Evolutionary conservation across 2,888 invertebrate species (phyloP), one percentile per base, ranked within the genome.

Genomic region (Phragmatobia fuliginosa): DNA sequence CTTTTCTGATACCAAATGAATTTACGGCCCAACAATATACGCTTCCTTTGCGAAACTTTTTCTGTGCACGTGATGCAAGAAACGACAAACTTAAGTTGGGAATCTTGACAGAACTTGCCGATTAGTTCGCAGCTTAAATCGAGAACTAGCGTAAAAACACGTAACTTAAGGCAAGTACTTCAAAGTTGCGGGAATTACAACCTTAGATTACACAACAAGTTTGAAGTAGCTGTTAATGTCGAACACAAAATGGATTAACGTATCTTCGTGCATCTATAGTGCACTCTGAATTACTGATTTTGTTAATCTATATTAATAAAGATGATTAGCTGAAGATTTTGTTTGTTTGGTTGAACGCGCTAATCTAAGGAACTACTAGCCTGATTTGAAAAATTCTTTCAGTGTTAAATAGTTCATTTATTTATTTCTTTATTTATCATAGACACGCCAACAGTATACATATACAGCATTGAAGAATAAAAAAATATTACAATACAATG

Each of bases 61-160:
- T 77, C 52, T 64, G 58, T 60, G 62, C 73, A 72, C 71, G 74
- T 73, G 72, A 70, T 74, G 75, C 72, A 74, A 64, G 61, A 67
- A 71, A 62, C 28, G 67, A 38, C 62, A 68, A 73, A 60, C 67
- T 66, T 56, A 86, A 86, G 83, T 86, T 83, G 49, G 62, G 67
- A 75, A 76, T 77, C 74, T 76, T 72, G 49, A 32, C 73, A 62
- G 71, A 80, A 87, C 82, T 85, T 86, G 70, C 73, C 79, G 84
- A 87, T 87, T 86, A 87, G 85, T 87, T 87, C 69, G 36, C 68
- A 70, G 72, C 72, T 75, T 76, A 80, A 83, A 80, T 73, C 79
- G 69, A 82, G 77, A 83, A 80, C 80, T 75, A 74, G 76, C 80
- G 83, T 79, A 86, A 86, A 86, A 86, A 86, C 83, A 81, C 73